These are phyloP conservation scores for Allophyes oxyacanthae DNA, from an alignment of 2,888 invertebrate species.

Conservation along the genomic window DNA sequence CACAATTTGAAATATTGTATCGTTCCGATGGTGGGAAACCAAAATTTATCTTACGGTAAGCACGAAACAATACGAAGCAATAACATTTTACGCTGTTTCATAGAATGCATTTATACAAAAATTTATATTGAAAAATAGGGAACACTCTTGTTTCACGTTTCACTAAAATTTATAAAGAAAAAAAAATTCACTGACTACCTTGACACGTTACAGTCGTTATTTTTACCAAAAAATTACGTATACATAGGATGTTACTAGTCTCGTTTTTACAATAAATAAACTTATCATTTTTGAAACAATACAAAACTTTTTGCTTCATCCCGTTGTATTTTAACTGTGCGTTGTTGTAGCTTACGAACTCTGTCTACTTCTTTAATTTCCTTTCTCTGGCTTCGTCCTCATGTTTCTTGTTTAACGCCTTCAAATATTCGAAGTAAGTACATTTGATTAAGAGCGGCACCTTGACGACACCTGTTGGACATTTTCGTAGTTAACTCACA, in stretches of 20 bases:
- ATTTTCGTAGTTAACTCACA: background rate
- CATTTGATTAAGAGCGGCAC: conserved; percentile 81
- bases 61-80: conserved; percentile 10
- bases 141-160: conserved; percentile 7
- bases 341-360: background rate
- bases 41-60: conserved; percentile 13
- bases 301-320: background rate
- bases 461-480: conserved; percentile 79
- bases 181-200: background rate
- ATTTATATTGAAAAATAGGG: conserved; percentile 19
- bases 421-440: conserved; percentile 79
- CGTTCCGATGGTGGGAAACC: conserved; percentile 6
- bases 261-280: conserved; percentile 14
- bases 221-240: conserved; percentile 2
- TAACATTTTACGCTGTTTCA: conserved; percentile 10
- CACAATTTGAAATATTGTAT: conserved; percentile 15
- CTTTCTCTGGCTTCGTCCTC: conserved; percentile 67
- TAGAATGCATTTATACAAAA: conserved; percentile 16
- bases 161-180: conserved; percentile 24
- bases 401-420: conserved; percentile 72
- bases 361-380: conserved; percentile 68
- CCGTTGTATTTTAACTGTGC: background rate
- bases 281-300: conserved; percentile 16
- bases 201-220: background rate
- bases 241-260: background rate